A percentile compares a stretch with the other conserved stretches of the same genome.
Conservation (phyloP, 2,888 invertebrate species). For the Germaria angustata region DNA sequence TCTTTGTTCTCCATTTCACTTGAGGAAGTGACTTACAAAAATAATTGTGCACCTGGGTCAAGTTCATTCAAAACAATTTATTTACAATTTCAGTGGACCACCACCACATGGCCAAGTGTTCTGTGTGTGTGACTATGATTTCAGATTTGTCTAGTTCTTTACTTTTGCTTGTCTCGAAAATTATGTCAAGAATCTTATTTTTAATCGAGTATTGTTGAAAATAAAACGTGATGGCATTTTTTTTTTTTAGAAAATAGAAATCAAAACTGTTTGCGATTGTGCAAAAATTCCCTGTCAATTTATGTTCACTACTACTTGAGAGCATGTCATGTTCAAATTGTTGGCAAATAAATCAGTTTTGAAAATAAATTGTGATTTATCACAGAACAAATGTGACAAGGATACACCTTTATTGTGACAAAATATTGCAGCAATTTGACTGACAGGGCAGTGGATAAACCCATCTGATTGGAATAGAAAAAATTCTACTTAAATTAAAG, state of each 20-base stretch:
- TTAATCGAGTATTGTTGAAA: background rate
- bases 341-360: constrained; percentile 40
- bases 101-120: background rate
- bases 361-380: constrained; percentile 55
- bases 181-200: constrained; percentile 37
- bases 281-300: constrained; percentile 55
- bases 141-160: background rate
- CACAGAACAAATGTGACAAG: constrained; percentile 64
- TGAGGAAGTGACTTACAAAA: too few relatives aligned
- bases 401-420: constrained; percentile 67
- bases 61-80: background rate
- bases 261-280: constrained; percentile 11
- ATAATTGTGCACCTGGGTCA: background rate
- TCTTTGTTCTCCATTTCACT: too few relatives aligned
- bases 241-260: too few relatives aligned
- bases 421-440: constrained; percentile 56
- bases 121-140: background rate
- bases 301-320: constrained; percentile 26
- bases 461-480: constrained; percentile 52
- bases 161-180: background rate
- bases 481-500: constrained; percentile 25
- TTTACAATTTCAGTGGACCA: background rate
- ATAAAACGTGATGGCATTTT: constrained; percentile 54
- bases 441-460: constrained; percentile 62
- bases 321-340: constrained; percentile 12